These are phyloP conservation scores for Apocrypta bakeri DNA, from an alignment of 1,140 invertebrate genomes.

Conservation along the genomic window DNA sequence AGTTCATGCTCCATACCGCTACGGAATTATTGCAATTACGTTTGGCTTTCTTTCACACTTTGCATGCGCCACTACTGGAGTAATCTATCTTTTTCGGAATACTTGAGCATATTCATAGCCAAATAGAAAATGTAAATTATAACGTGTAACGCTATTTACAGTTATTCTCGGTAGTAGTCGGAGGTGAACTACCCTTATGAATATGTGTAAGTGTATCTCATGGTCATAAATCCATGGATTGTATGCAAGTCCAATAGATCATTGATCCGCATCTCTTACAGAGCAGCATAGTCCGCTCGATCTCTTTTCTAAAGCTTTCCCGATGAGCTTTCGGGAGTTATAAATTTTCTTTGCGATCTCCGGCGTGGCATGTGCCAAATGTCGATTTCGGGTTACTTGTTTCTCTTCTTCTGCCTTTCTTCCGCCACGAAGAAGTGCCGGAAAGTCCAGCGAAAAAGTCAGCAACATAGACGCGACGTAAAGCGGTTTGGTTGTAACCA, in stretches of 20 bases:
- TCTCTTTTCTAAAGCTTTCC: not conserved
- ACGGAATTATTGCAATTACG: not conserved
- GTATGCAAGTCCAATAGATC: not conserved
- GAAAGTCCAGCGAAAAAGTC: not conserved
- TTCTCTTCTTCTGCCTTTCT: not conserved
- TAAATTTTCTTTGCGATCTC: conserved; percentile 39
- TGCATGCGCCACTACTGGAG: not conserved
- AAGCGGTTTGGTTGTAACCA: conserved; percentile 16
- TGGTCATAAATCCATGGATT: too few relatives aligned
- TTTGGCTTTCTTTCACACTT: not conserved
- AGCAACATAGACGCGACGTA: conserved; percentile 6
- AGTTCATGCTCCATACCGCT: not conserved
- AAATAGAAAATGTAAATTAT: conserved; percentile 1
- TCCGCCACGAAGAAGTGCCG: not conserved
- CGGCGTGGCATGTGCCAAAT: conserved; percentile 19
- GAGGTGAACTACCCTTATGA: too few relatives aligned
- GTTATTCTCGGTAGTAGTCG: too few relatives aligned
- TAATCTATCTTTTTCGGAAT: conserved; percentile 23
- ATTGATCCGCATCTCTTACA: not conserved
- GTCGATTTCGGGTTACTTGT: not conserved
- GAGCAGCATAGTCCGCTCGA: not conserved
- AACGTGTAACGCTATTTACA: too few relatives aligned
- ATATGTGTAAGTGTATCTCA: too few relatives aligned
- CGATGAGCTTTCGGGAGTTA: conserved; percentile 32
- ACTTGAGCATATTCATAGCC: not conserved